A percentile compares a stretch with the other conserved stretches of the same genome.
Evolutionary conservation across 2,797 vertebrate genomes (phyloP).

Genomic region (Hoplostethus atlanticus): DNA sequence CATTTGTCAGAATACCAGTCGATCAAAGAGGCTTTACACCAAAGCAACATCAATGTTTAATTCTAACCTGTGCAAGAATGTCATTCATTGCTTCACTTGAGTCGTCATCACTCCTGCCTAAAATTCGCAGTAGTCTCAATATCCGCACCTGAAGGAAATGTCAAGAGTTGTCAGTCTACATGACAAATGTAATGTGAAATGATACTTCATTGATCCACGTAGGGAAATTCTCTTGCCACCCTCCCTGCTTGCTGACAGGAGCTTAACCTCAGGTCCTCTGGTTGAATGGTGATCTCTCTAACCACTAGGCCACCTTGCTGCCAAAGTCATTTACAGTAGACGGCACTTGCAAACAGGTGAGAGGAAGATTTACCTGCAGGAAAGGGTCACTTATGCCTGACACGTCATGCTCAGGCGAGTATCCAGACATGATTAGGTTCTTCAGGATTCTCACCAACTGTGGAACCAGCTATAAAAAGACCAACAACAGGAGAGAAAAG

Average conservation of each 20-base stretch:
- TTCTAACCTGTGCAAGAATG: slow-evolving; percentile 97
- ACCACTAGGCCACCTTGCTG: too few relatives aligned
- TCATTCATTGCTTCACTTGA: slow-evolving; percentile 99
- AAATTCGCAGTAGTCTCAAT: slow-evolving; percentile 97
- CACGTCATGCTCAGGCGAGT: slow-evolving; percentile 99
- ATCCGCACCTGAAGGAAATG: slow-evolving; percentile 91
- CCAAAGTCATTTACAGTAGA: neutral
- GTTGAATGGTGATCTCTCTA: too few relatives aligned
- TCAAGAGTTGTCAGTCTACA: neutral
- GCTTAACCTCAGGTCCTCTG: too few relatives aligned
- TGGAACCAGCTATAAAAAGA: slow-evolving; percentile 93
- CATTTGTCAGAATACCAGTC: slow-evolving; percentile 14
- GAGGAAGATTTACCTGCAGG: slow-evolving; percentile 89
- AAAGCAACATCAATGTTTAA: neutral
- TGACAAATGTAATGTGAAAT: neutral
- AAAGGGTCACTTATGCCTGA: slow-evolving; percentile 99
- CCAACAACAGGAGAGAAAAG: slow-evolving; percentile 60
- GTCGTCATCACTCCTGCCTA: slow-evolving; percentile 97
- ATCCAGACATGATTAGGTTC: slow-evolving; percentile 99
- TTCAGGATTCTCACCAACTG: slow-evolving; percentile 99
- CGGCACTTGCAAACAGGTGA: neutral
- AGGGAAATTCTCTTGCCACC: neutral
- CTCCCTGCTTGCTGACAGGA: too few relatives aligned
- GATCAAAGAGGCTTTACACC: neutral
- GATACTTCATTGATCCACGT: neutral